Evolutionary conservation across 2,888 invertebrate genomes (phyloP).

Genomic region (Thereva unica): DNA sequence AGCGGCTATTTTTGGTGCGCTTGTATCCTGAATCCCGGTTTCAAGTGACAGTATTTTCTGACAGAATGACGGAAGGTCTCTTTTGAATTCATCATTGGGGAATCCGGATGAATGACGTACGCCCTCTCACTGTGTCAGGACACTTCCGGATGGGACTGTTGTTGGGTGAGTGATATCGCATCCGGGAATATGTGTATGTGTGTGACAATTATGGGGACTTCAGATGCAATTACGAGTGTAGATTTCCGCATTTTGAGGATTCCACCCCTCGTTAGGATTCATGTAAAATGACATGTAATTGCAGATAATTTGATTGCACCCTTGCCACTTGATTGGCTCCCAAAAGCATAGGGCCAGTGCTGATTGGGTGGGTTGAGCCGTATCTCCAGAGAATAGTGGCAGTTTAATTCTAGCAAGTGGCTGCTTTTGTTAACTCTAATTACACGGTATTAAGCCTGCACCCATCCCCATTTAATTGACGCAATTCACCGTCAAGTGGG

Average conservation of each 20-base stretch:
- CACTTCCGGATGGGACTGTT: too few species aligned
- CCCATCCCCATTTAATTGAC: slow-evolving; percentile 11
- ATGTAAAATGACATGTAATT: slow-evolving; percentile 33
- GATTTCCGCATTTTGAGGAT: slow-evolving; percentile 33
- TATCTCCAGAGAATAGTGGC: slow-evolving; percentile 11
- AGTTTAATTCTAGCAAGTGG: slow-evolving; percentile 8
- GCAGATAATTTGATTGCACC: slow-evolving; percentile 32
- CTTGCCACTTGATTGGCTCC: slow-evolving; percentile 29
- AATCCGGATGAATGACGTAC: too few species aligned
- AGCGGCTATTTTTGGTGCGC: slow-evolving; percentile 11
- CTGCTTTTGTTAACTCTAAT: slow-evolving; percentile 20
- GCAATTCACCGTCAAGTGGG: not conserved
- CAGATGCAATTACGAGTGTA: slow-evolving; percentile 25
- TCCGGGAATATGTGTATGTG: too few species aligned
- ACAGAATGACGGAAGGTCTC: too few species aligned
- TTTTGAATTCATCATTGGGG: too few species aligned
- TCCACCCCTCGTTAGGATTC: slow-evolving; percentile 6
- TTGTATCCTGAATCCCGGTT: not conserved
- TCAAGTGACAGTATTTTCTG: too few species aligned
- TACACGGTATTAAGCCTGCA: slow-evolving; percentile 17
- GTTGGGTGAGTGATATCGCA: too few species aligned
- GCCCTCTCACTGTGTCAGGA: too few species aligned
- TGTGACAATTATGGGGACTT: not conserved
- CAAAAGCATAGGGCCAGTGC: not conserved
- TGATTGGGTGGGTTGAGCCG: not conserved